Evolutionary conservation across 2,113 vertebrate genomes (phyloP).

Genomic region (Cranoglanis bouderius): DNA sequence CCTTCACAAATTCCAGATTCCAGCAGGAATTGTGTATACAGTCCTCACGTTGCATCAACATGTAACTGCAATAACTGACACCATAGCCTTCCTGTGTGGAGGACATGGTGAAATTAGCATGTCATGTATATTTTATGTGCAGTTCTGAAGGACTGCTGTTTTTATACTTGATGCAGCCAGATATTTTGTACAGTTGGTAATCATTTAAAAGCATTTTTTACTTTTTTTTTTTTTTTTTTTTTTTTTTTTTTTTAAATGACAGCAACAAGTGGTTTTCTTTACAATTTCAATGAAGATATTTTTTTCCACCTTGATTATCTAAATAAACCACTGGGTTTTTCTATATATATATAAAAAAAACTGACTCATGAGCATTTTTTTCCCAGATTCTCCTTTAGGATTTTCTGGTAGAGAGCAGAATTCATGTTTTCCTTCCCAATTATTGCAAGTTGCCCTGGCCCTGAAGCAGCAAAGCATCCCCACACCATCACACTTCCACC

Average conservation of each 20-base stretch:
- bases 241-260: too few relatives aligned
- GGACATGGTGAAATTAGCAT: constrained; percentile 51
- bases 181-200: constrained; percentile 60
- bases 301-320: constrained; percentile 15
- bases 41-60: constrained; percentile 47
- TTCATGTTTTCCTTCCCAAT: too few relatives aligned
- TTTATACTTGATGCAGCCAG: constrained; percentile 48
- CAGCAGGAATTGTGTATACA: constrained; percentile 39
- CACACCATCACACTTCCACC: too few relatives aligned
- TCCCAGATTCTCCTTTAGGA: too few relatives aligned
- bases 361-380: not conserved
- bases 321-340: constrained; percentile 48
- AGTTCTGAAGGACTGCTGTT: constrained; percentile 53
- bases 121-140: constrained; percentile 63
- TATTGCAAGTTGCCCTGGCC: too few relatives aligned
- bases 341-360: not conserved
- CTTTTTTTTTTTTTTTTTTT: constrained; percentile 54
- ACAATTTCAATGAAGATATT: not conserved
- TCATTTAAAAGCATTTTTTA: constrained; percentile 59
- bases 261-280: constrained; percentile 33
- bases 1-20: not conserved
- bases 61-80: constrained; percentile 55
- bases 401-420: too few relatives aligned
- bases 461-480: too few relatives aligned
- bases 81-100: constrained; percentile 59